Conservation (phyloP, 2,797 vertebrate genomes). For the Urophycis tenuis region DNA sequence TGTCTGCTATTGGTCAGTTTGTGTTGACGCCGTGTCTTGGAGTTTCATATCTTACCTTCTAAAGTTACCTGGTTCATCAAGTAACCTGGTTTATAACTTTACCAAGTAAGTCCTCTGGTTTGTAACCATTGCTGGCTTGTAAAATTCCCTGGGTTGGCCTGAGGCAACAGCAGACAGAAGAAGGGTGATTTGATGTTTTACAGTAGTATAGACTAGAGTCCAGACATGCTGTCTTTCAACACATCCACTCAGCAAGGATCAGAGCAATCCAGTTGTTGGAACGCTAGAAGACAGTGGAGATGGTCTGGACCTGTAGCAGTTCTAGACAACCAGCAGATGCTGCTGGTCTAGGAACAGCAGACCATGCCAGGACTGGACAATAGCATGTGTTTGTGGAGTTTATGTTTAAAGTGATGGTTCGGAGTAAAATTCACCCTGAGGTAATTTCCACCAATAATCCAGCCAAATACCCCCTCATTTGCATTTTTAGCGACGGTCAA, state of each 20-base stretch:
- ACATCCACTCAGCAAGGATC: not conserved
- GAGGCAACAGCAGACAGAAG: no score
- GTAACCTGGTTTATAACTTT: not conserved
- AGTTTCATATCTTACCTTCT: not conserved
- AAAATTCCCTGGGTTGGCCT: not conserved
- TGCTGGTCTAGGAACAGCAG: not conserved
- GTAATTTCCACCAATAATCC: no score
- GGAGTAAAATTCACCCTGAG: no score
- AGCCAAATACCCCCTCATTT: no score
- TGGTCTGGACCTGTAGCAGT: not conserved
- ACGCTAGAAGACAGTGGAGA: not conserved
- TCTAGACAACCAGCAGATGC: no score
- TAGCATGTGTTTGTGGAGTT: no score
- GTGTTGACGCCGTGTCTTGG: not conserved
- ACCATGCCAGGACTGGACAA: not conserved
- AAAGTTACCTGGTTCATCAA: not conserved
- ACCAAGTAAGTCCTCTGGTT: not conserved
- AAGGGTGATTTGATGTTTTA: no score
- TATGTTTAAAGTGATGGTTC: no score
- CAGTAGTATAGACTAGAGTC: no score
- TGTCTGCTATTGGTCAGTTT: not conserved
- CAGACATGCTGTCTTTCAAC: no score
- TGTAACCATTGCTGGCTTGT: not conserved
- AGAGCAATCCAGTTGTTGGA: not conserved
- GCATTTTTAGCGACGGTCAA: no score